Evolutionary conservation across 1,140 invertebrate species (phyloP).

Genomic region (Scaptomyza graminum): DNA sequence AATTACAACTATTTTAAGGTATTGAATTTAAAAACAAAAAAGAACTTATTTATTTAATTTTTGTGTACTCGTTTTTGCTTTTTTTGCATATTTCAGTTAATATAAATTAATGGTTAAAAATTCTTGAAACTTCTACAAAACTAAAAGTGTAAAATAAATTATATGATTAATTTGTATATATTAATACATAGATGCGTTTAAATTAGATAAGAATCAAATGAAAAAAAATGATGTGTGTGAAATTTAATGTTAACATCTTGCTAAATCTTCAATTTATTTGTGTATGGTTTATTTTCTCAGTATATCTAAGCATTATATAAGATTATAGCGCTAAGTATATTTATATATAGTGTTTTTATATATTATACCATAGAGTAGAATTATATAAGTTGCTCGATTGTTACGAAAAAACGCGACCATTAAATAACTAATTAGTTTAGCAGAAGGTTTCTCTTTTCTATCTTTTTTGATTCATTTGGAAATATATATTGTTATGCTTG

Average conservation of each 20-base stretch:
- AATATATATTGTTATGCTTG: conserved; percentile 32
- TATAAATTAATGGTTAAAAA: conserved; percentile 15
- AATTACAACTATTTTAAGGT: conserved; percentile 48
- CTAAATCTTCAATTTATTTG: conserved; percentile 25
- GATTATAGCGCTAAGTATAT: conserved; percentile 34
- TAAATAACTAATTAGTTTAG: conserved; percentile 56
- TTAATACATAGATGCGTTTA: conserved; percentile 22
- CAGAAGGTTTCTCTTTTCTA: conserved; percentile 31
- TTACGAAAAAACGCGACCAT: conserved; percentile 58
- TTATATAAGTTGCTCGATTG: conserved; percentile 49
- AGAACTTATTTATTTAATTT: conserved; percentile 32
- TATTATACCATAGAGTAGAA: conserved; percentile 34
- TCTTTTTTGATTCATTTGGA: conserved; percentile 34
- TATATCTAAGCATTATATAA: conserved; percentile 37
- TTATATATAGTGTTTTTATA: conserved; percentile 25
- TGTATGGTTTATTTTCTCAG: conserved; percentile 23
- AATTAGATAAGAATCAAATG: conserved; percentile 38
- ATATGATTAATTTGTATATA: conserved; percentile 28
- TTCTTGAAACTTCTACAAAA: conserved; percentile 32
- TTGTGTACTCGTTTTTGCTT: conserved; percentile 13
- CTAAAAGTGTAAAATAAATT: conserved; percentile 36
- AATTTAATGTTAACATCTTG: conserved; percentile 21
- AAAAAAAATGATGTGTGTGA: not conserved
- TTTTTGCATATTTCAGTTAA: conserved; percentile 35
- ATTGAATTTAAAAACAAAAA: conserved; percentile 38